phyloP scores from a whole-genome alignment of 2,113 vertebrate species.

The Recurvirostra avosetta region DNA sequence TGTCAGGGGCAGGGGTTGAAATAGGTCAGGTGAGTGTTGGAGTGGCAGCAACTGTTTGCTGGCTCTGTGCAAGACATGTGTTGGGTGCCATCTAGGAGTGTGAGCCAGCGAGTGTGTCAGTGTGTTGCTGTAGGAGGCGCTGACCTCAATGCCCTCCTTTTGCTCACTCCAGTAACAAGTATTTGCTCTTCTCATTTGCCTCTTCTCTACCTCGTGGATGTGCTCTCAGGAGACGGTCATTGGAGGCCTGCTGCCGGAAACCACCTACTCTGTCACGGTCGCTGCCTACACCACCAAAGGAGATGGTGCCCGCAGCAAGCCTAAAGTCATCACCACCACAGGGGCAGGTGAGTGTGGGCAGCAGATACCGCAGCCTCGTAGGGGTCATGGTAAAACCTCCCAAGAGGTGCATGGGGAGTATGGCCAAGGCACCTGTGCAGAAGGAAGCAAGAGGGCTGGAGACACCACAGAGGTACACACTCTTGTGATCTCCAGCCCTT shows the following conservation, averaged over 20 bases:
- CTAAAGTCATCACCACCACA: conserved; percentile 88
- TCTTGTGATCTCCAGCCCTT: conserved; percentile 17
- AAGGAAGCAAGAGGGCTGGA: conserved; percentile 5
- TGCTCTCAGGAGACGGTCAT: conserved; percentile 82
- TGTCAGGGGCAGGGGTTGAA: background rate
- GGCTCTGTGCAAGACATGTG: background rate
- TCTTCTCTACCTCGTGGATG: background rate
- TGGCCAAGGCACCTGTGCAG: background rate
- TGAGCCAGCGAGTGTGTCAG: background rate
- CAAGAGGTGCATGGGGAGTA: background rate
- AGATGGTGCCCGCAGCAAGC: conserved; percentile 92
- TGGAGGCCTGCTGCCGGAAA: conserved; percentile 88
- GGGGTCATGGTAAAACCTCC: background rate
- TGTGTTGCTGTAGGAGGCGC: background rate
- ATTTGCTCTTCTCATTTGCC: conserved; percentile 20
- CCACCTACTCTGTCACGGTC: conserved; percentile 90
- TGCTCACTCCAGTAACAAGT: conserved; percentile 33
- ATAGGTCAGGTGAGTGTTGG: background rate
- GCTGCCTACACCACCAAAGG: conserved; percentile 94
- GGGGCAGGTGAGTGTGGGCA: conserved; percentile 83
- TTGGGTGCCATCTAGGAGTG: background rate
- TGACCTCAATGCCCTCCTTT: conserved; percentile 1
- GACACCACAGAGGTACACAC: background rate
- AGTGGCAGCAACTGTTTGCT: background rate
- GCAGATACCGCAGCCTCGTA: background rate